These are phyloP conservation scores for Crypturellus tataupa DNA, from an alignment of 2,797 vertebrate species.

Conservation along the genomic window DNA sequence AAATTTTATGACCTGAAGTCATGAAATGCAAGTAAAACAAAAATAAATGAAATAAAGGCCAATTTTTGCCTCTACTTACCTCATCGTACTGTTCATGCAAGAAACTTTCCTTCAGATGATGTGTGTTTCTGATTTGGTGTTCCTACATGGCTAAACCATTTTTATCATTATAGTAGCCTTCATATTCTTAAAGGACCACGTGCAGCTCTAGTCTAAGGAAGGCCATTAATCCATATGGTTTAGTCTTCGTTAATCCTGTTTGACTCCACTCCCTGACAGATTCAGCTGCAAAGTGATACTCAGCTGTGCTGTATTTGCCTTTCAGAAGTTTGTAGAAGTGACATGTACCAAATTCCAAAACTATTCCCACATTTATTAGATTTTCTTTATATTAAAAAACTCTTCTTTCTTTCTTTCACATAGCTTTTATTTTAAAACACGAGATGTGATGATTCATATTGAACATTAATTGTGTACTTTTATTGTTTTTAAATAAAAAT, in stretches of 20 bases:
- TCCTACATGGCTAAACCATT: not conserved
- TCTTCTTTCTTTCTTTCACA: slow-evolving; percentile 2
- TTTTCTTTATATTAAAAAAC: not conserved
- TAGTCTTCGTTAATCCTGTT: not conserved
- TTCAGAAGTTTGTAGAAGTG: not conserved
- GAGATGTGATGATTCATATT: not conserved
- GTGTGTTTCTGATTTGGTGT: too few relatives aligned
- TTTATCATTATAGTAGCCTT: not conserved
- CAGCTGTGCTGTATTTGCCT: not conserved
- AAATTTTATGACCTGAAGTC: not conserved
- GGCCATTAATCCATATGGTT: not conserved
- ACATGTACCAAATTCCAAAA: not conserved
- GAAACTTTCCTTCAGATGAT: not conserved
- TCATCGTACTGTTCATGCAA: not conserved
- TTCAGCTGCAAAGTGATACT: not conserved
- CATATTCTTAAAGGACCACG: not conserved
- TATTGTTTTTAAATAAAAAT: not conserved
- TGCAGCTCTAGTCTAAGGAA: not conserved
- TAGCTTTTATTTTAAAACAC: not conserved
- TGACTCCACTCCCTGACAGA: not conserved
- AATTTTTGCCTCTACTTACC: not conserved
- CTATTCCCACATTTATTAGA: not conserved
- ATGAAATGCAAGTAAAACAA: not conserved
- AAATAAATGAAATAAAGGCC: not conserved
- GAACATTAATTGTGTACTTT: not conserved